Evolutionary conservation across 35 echinoderm and acorn worm genomes (phyloP).

Genomic region (Holothuria glaberrima): DNA sequence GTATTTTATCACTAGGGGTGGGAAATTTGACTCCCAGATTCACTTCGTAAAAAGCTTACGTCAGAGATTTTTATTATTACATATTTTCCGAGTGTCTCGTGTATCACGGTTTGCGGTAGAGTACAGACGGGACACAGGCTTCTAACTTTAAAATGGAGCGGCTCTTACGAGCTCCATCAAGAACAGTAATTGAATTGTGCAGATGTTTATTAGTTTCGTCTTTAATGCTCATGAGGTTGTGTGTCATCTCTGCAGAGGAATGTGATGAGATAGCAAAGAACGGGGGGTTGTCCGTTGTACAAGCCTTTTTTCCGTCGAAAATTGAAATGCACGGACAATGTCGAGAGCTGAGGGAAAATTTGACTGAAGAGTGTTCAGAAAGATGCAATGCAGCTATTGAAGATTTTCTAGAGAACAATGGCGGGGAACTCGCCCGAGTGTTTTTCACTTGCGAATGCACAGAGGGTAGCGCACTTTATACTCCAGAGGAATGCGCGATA

Average conservation of each 20-base stretch:
- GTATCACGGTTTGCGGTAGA: too few relatives aligned
- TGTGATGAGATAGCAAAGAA: neutral
- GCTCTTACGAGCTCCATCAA: too few relatives aligned
- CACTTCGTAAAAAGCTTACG: too few relatives aligned
- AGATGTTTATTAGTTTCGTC: too few relatives aligned
- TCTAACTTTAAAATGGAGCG: too few relatives aligned
- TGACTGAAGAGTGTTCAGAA: neutral
- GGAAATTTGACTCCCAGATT: too few relatives aligned
- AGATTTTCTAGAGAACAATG: neutral
- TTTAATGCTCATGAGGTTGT: too few relatives aligned
- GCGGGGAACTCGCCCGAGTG: neutral
- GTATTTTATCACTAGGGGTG: too few relatives aligned
- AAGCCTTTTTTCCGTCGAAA: constrained; percentile 9
- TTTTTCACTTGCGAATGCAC: constrained; percentile 21
- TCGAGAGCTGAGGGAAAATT: neutral
- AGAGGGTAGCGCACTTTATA: neutral
- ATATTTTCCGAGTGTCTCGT: too few relatives aligned
- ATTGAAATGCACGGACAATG: neutral
- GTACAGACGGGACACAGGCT: too few relatives aligned
- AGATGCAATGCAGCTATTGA: neutral
- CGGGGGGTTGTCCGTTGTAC: neutral
- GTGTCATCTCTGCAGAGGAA: neutral
- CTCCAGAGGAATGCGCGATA: neutral
- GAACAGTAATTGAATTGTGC: too few relatives aligned
- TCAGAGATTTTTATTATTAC: too few relatives aligned